Base-by-base conservation (phyloP, 2,113 vertebrate species). In the Brachyistius frenatus region DNA sequence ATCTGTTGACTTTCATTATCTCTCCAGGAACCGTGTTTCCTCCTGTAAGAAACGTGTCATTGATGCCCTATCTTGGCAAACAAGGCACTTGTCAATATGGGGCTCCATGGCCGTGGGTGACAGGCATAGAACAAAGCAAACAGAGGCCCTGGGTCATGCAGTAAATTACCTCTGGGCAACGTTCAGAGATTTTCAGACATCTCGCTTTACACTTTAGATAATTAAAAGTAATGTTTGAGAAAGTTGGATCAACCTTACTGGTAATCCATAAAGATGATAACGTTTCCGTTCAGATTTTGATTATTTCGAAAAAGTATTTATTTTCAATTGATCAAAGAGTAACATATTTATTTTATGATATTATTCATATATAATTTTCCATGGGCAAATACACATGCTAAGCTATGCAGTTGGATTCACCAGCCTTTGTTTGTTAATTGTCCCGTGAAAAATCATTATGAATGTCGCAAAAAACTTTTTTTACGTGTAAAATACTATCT, bases 1-100 rank as follows among this genome's bases (percentile, higher is more conserved):
- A 85, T 70, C 69, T 86, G 79, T 75, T 88, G 66, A 78, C 84
- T 88, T 87, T 76, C 33, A 78, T 86, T 64, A 70, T 77, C 68
- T 84, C 52, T 52, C 62, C 56, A 65, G 35, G 55, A 77, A 41
- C 31, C 33, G 7, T 56, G 52, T 79, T 78, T 74, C 63, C 47
- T 61, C 46, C 46, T 67, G 4, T 62, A 63, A 79, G 60, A 63
- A 37, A 46, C n/a, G 37, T 53, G 37, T 73, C 31, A 1, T 56
- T 64, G 56, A 81, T 41, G 35, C 78, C 55, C 76, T 76, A 55
- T 76, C 64, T 73, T 60, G 60, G 54, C 63, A 78, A 62, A 71
- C 57, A 16, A 68, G 46, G 61, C 13, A 16, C 41, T 58, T 47
- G 61, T 81, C 55, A 76, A 67, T 23, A 52, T 23, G 49, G 4